Evolutionary conservation across 1,140 invertebrate species (phyloP), one percentile per base, ranked within the genome.

Genomic region (Sitobion miscanthi): DNA sequence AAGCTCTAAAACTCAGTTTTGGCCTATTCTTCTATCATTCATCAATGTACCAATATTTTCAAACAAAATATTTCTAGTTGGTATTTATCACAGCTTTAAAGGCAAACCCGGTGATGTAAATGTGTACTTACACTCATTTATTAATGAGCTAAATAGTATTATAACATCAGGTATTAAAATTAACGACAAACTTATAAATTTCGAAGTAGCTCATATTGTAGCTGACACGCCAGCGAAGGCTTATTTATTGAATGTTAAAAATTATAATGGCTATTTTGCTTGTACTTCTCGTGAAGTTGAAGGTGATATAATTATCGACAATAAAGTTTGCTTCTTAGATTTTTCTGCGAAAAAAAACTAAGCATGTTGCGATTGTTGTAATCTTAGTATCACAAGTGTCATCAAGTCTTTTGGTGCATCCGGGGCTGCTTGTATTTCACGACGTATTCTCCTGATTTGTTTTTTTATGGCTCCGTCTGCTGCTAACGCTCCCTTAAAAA

Each of bases 161-260:
- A 30, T 91, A 91, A 38, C 5, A n/a, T 35, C 1, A 42, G 57
- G 38, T 21, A 35, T 91, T 45, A 21, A 77, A 47, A 57, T 91
- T 30, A 91, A 91, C 4, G n/a, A 57, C 30, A 47, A 54, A 5
- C 38, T 8, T 45, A 35, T 91, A 25, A 20, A 49, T 20, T 45
- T 91, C 1, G 25, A 69, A 91, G 20, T 91, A 17, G 11, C 8
- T 45, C 11, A 77, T 45, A 45, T 91, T 69, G 25, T 57, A 25
- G 23, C 42, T 77, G 90, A 91, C 45, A n/a, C 57, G 5, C 57
- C 35, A 0, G 90, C 57, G 21, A 91, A 91, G 2, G 57, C 57
- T n/a, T 91, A 11, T 69, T 62, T 91, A 69, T 62, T 91, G 7
- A 45, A 77, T 77, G 69, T n/a, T 42, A 91, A 91, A 77, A 52